A percentile compares a stretch with the other conserved stretches of the same genome.
Evolutionary conservation across 2,888 invertebrate species (phyloP).

Genomic region (Mythimna albipuncta): DNA sequence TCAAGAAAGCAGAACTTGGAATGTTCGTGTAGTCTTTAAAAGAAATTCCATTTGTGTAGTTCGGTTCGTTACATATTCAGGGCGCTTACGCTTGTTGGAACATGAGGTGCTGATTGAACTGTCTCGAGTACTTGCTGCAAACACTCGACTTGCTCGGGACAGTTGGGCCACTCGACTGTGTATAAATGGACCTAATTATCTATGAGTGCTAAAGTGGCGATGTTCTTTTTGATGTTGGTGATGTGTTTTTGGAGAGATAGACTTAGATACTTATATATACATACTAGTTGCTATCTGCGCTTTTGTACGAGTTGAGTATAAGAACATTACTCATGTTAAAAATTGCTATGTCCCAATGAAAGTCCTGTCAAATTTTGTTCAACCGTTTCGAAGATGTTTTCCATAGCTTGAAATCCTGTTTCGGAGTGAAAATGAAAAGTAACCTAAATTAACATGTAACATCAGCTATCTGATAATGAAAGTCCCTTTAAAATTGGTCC

Average conservation of each 20-base stretch:
- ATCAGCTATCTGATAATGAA: too few species aligned
- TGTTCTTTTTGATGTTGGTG: constrained; percentile 11
- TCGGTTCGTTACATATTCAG: constrained; percentile 73
- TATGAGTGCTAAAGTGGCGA: constrained; percentile 19
- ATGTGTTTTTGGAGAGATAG: background rate
- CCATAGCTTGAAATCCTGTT: too few species aligned
- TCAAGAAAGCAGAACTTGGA: constrained; percentile 33
- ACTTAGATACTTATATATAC: too few species aligned
- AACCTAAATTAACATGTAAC: too few species aligned
- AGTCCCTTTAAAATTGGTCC: too few species aligned
- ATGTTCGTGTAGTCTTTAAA: constrained; percentile 49
- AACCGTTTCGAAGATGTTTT: too few species aligned
- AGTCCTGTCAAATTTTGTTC: too few species aligned
- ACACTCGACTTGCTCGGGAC: constrained; percentile 53
- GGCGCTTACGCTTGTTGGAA: constrained; percentile 58
- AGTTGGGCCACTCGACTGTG: constrained; percentile 36
- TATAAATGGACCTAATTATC: constrained; percentile 56
- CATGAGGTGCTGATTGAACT: constrained; percentile 72
- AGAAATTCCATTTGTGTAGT: constrained; percentile 66
- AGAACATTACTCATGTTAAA: too few species aligned
- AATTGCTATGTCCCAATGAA: too few species aligned
- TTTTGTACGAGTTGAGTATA: too few species aligned
- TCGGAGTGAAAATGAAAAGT: too few species aligned
- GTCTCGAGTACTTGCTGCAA: constrained; percentile 65
- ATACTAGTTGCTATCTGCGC: too few species aligned